These are phyloP conservation scores for Cephus rjabovi DNA, from an alignment of 2,888 invertebrate genomes.

Conservation along the genomic window DNA sequence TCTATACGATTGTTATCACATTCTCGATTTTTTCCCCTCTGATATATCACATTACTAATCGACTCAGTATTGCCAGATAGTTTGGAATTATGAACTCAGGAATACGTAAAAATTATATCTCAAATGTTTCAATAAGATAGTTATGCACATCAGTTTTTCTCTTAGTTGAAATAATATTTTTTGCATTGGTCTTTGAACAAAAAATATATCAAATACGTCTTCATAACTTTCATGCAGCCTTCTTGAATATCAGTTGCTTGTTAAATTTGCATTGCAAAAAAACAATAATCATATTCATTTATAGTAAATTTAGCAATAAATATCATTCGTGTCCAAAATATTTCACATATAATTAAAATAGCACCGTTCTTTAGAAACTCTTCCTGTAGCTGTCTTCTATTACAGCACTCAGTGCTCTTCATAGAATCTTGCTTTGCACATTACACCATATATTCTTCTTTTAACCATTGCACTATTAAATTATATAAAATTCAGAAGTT, in stretches of 20 bases:
- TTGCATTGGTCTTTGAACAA: background rate
- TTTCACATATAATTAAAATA: background rate
- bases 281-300: background rate
- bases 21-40: background rate
- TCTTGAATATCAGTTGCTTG: background rate
- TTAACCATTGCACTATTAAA: background rate
- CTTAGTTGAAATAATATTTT: background rate
- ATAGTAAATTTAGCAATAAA: background rate
- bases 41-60: background rate
- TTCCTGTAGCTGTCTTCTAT: background rate
- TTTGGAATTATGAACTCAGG: background rate
- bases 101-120: background rate
- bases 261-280: background rate
- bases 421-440: background rate
- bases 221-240: background rate
- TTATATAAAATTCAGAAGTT: background rate
- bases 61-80: background rate
- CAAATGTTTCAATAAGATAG: background rate
- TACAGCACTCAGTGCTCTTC: background rate
- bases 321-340: background rate
- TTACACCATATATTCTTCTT: background rate
- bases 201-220: background rate
- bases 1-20: background rate
- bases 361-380: background rate
- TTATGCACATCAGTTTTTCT: background rate